A percentile compares a stretch with the other conserved stretches of the same genome.
These are phyloP conservation scores for Cryptoprocta ferox DNA, from an alignment of 2,797 vertebrate species.

Conservation along the genomic window DNA sequence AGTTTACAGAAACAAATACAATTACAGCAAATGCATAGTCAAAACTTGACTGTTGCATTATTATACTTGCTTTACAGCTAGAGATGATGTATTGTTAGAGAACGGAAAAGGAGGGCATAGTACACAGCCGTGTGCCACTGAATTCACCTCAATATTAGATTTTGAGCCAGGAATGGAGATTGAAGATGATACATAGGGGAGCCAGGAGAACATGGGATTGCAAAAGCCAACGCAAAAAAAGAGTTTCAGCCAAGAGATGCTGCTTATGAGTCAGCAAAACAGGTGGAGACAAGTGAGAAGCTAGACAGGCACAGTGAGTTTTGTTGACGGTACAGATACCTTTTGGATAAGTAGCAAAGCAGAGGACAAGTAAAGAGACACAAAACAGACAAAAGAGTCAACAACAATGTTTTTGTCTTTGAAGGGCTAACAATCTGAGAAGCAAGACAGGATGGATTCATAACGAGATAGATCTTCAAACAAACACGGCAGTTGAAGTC, in stretches of 20 bases:
- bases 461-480: neutral
- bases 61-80: neutral
- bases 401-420: neutral
- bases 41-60: neutral
- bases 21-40: neutral
- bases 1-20: neutral
- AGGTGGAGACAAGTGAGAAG: neutral
- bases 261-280: neutral
- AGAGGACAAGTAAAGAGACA: neutral
- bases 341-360: neutral
- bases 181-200: neutral
- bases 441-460: neutral
- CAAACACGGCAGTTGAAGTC: accelerated
- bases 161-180: neutral
- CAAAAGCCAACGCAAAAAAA: neutral
- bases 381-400: neutral
- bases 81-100: neutral
- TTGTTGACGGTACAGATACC: neutral
- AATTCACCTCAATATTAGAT: neutral
- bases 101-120: too few relatives aligned
- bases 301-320: accelerated
- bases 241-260: neutral
- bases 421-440: neutral
- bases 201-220: accelerated
- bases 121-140: neutral